A percentile compares a stretch with the other conserved stretches of the same genome.
These are phyloP conservation scores for Axea sp. DNA, from an alignment of 2,888 invertebrate species.

Conservation along the genomic window DNA sequence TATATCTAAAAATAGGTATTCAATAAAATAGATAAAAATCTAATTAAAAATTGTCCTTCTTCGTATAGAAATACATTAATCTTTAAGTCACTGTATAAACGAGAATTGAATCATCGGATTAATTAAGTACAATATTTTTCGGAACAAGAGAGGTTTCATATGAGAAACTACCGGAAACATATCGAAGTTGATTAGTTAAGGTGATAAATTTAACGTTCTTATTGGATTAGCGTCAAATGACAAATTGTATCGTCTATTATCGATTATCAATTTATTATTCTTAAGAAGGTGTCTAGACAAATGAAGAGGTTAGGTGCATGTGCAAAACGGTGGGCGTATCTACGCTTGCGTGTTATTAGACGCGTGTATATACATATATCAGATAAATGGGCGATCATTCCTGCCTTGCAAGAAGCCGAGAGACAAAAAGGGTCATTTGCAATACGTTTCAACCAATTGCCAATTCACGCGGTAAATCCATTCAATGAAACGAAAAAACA, in stretches of 20 bases:
- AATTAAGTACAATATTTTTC: conserved; percentile 2
- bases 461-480: conserved; percentile 1
- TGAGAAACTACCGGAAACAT: conserved; percentile 12
- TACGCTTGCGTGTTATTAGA: conserved; percentile 63
- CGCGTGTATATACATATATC: conserved; percentile 64
- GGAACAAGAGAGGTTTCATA: neutral
- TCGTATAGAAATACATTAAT: neutral
- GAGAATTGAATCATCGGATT: neutral
- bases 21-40: too few relatives aligned
- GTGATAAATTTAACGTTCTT: conserved; percentile 23
- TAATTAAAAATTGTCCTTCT: conserved; percentile 8
- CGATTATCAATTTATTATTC: conserved; percentile 44
- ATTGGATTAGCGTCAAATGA: conserved; percentile 30
- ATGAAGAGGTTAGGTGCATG: conserved; percentile 64
- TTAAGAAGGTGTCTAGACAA: conserved; percentile 36
- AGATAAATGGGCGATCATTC: conserved; percentile 63
- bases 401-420: conserved; percentile 64
- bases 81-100: too few relatives aligned
- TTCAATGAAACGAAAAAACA: neutral
- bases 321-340: conserved; percentile 63
- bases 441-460: conserved; percentile 54
- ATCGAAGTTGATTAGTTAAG: conserved; percentile 17
- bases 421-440: conserved; percentile 60
- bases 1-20: too few relatives aligned
- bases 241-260: conserved; percentile 50